phyloP scores from a whole-genome alignment of 2,888 invertebrate species.

The Temnothorax rugatulus region DNA sequence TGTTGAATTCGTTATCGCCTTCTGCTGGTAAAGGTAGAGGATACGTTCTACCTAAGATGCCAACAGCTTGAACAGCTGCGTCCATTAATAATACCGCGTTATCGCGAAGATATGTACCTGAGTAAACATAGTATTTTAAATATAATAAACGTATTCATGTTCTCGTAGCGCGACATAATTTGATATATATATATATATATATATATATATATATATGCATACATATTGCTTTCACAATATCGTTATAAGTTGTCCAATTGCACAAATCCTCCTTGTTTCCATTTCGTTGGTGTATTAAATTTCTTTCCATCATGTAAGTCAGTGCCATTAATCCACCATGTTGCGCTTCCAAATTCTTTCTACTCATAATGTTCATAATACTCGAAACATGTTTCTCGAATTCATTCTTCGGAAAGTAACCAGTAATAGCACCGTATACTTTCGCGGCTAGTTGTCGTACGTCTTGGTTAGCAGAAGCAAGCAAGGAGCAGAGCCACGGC shows the following conservation, averaged over 20 bases:
- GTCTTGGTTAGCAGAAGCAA: conserved; percentile 92
- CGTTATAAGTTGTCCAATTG: conserved; percentile 89
- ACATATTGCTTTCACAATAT: conserved; percentile 89
- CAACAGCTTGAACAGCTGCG: conserved; percentile 91
- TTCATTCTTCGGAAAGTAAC: conserved; percentile 87
- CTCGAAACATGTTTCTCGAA: conserved; percentile 88
- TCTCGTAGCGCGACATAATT: not conserved
- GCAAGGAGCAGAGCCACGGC: conserved; percentile 89
- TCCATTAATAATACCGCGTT: conserved; percentile 89
- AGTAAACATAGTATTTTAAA: conserved; percentile 74
- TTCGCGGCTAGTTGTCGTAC: conserved; percentile 91
- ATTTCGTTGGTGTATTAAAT: conserved; percentile 87
- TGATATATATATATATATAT: conserved; percentile 67
- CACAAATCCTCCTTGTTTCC: conserved; percentile 83
- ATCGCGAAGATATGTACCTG: conserved; percentile 90
- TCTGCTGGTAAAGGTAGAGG: conserved; percentile 89
- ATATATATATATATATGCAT: conserved; percentile 87
- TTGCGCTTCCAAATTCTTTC: conserved; percentile 91
- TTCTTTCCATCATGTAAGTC: conserved; percentile 91
- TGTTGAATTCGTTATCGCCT: conserved; percentile 86
- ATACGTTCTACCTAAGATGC: conserved; percentile 90
- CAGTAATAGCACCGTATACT: conserved; percentile 91
- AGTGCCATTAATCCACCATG: conserved; percentile 93
- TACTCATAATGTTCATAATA: conserved; percentile 87
- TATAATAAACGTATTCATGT: not conserved